Conservation (phyloP, 2,797 vertebrate species). For the Acomys russatus region DNA sequence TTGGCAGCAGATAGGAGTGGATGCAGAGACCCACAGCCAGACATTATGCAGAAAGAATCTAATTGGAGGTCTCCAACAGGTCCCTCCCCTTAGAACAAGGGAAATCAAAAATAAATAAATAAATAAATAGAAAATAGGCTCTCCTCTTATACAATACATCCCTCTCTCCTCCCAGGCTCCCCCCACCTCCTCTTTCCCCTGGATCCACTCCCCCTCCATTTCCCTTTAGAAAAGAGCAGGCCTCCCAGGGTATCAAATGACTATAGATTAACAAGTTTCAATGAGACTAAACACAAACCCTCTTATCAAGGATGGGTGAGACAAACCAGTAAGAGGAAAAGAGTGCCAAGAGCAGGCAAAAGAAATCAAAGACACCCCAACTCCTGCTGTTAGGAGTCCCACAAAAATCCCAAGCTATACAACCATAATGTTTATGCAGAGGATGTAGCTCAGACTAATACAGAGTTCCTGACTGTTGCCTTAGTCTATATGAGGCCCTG, state of each 20-base stretch:
- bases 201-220: not conserved
- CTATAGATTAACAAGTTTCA: not conserved
- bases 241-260: not conserved
- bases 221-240: not conserved
- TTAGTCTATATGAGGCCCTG: not conserved
- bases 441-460: not conserved
- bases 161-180: not conserved
- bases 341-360: not conserved
- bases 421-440: not conserved
- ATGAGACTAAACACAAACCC: not conserved
- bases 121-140: not conserved
- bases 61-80: not conserved
- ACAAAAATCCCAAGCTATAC: not conserved
- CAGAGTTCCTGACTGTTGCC: not conserved
- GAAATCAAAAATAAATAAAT: not conserved
- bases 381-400: not conserved
- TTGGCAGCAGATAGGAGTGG: too few relatives aligned
- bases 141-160: not conserved
- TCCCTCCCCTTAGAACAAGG: not conserved
- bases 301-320: not conserved
- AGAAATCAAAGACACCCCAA: not conserved
- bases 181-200: not conserved
- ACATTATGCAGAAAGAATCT: not conserved
- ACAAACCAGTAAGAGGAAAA: not conserved
- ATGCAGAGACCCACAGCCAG: not conserved